phyloP scores from a whole-genome alignment of 2,113 vertebrate genomes.

The Cryptomyrus ogoouensis region DNA sequence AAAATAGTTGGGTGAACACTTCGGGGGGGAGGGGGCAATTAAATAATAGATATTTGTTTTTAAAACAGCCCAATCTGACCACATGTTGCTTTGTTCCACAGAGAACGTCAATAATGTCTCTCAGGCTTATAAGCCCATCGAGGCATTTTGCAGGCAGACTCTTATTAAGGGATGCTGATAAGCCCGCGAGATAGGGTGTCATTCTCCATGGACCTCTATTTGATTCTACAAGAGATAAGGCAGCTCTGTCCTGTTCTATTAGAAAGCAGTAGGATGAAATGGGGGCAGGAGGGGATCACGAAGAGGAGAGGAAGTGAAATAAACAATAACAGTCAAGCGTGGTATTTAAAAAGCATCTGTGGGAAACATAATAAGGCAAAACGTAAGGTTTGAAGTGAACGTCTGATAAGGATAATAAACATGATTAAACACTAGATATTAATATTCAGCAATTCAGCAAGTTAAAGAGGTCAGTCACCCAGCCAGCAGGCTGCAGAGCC shows the following conservation, averaged over 20 bases:
- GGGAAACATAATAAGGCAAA: too few species aligned
- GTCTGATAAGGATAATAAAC: not conserved
- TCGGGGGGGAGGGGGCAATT: too few species aligned
- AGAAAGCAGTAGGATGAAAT: not conserved
- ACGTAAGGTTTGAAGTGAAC: not conserved
- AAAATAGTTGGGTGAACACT: too few species aligned
- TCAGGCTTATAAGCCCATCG: not conserved
- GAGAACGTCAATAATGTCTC: not conserved
- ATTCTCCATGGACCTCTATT: not conserved
- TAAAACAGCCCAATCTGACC: not conserved
- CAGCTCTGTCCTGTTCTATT: conserved; percentile 3
- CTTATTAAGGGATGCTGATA: not conserved
- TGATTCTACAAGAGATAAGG: conserved; percentile 3
- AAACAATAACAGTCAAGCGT: not conserved
- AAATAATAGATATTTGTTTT: not conserved
- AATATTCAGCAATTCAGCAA: too few species aligned
- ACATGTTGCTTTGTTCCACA: not conserved
- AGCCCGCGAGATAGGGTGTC: not conserved
- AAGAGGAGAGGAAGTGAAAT: not conserved
- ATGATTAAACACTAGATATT: not conserved
- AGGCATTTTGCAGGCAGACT: not conserved
- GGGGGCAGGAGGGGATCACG: not conserved
- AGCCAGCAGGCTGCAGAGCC: too few species aligned
- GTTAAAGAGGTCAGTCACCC: too few species aligned
- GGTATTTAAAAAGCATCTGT: not conserved